Evolutionary conservation across 1,140 invertebrate species (phyloP), one percentile per base, ranked within the genome.

Genomic region (Tenebrio molitor): DNA sequence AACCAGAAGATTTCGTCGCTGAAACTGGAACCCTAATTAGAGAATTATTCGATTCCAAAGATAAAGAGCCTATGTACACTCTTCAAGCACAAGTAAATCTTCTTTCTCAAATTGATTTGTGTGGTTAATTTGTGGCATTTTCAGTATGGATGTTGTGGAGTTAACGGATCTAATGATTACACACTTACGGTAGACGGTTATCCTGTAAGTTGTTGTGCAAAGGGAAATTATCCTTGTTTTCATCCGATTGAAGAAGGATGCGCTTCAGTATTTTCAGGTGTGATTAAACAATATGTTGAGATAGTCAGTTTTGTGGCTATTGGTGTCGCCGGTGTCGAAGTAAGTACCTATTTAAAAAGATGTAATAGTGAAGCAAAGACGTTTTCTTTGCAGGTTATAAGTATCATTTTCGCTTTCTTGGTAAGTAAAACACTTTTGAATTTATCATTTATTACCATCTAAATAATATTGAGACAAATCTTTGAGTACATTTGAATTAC

Each of bases 111-210:
- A 25, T 8, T 23, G 0, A 8, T 0, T 3, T 5, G 10, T 7
- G 5, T 19, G n/a, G n/a, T 50, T 17, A 10, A 50, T 8, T 33
- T 33, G 29, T n/a, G 29, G 19, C 0, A 21, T 2, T 50, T 50
- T 23, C 5, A 50, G 44, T 50, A 21, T 10, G 44, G 23, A 10
- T 50, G 44, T 50, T 50, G 44, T 50, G 44, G 44, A 50, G 44
- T 50, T 8, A 50, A 17, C 8, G 23, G 12, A 10, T 50, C 6
- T 17, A 50, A 1, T 21, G 44, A 50, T 50, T 50, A 50, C 44
- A 50, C 44, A 50, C 15, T 19, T 21, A 10, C 19, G 8, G n/a
- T n/a, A n/a, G n/a, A n/a, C n/a, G n/a, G n/a, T n/a, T 14, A 17
- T 10, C 44, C 44, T 50, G 19, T 21, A 17, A 50, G 44, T 50